Evolutionary conservation across 2,797 vertebrate species (phyloP).

Genomic region (Peromyscus nudipes): DNA sequence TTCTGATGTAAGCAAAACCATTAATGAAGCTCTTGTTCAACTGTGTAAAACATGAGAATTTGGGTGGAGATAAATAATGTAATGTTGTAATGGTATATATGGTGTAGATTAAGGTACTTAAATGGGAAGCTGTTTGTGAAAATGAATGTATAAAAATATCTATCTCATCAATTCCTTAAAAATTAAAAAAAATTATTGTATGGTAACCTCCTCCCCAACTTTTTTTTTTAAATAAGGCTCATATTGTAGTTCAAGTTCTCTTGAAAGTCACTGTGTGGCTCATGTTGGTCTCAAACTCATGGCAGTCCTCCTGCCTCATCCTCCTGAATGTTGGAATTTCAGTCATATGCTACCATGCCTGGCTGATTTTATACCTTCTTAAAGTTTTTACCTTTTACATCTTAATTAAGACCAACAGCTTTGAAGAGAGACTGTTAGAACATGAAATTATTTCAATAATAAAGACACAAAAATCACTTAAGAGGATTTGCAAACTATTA

Average conservation of each 20-base stretch:
- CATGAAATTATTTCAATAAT: constrained; percentile 61
- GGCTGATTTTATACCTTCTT: background rate
- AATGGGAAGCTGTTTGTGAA: constrained; percentile 31
- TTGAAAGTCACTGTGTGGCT: background rate
- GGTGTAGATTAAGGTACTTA: constrained; percentile 41
- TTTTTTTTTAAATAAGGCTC: background rate
- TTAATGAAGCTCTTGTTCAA: constrained; percentile 43
- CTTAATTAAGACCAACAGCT: constrained; percentile 47
- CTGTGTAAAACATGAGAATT: background rate
- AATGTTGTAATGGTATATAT: constrained; percentile 39
- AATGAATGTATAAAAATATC: constrained; percentile 48
- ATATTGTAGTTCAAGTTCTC: background rate
- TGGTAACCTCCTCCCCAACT: background rate
- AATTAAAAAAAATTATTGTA: constrained; percentile 30
- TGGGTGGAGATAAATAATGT: constrained; percentile 34
- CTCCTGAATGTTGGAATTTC: background rate
- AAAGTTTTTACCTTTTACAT: constrained; percentile 61
- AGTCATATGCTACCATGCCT: background rate
- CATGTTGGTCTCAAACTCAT: background rate
- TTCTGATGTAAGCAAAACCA: constrained; percentile 37
- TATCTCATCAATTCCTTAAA: constrained; percentile 28
- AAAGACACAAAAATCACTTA: constrained; percentile 45
- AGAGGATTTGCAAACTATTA: constrained; percentile 30
- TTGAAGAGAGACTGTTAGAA: constrained; percentile 47
- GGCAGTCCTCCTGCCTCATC: background rate